These are phyloP conservation scores for Acrocyrtus sp. DNA, from an alignment of 2,888 invertebrate species.

Conservation along the genomic window DNA sequence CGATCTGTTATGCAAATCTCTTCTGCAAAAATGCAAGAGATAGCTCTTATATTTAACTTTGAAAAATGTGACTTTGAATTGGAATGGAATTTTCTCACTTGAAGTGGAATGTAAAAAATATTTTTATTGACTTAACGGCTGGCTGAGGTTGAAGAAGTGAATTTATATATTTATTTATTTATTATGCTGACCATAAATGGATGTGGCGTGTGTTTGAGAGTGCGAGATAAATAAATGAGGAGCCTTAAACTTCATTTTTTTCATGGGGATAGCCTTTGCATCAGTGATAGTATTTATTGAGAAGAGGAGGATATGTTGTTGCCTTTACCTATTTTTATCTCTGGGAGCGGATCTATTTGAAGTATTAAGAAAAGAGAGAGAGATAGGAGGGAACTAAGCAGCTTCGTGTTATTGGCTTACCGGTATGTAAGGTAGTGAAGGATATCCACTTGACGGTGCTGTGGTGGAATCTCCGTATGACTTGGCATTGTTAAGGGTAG, in stretches of 20 bases:
- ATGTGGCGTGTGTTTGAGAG: slow-evolving; percentile 3
- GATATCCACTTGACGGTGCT: slow-evolving; percentile 37
- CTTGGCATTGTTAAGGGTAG: slow-evolving; percentile 16
- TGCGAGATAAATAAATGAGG: slow-evolving; percentile 2
- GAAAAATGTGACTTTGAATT: slow-evolving; percentile 45
- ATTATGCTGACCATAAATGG: neutral
- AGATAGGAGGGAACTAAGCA: too few relatives aligned
- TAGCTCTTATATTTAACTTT: too few relatives aligned
- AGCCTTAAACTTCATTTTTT: slow-evolving; percentile 45
- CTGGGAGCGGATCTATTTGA: too few relatives aligned
- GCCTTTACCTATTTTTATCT: slow-evolving; percentile 27
- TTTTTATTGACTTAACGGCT: neutral
- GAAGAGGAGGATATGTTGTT: slow-evolving; percentile 1
- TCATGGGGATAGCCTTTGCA: slow-evolving; percentile 39
- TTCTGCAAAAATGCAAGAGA: too few relatives aligned
- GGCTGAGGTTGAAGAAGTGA: too few relatives aligned
- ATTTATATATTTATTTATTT: neutral
- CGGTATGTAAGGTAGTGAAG: slow-evolving; percentile 51
- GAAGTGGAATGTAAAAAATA: neutral
- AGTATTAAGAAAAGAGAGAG: too few relatives aligned
- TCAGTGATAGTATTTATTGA: too few relatives aligned
- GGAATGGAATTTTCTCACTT: slow-evolving; percentile 25
- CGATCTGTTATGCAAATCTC: too few relatives aligned
- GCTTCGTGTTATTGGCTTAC: slow-evolving; percentile 32
- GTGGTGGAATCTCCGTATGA: slow-evolving; percentile 19